Evolutionary conservation across 2,888 invertebrate species (phyloP), one percentile per base, ranked within the genome.

Genomic region (Andrena hattorfiana): DNA sequence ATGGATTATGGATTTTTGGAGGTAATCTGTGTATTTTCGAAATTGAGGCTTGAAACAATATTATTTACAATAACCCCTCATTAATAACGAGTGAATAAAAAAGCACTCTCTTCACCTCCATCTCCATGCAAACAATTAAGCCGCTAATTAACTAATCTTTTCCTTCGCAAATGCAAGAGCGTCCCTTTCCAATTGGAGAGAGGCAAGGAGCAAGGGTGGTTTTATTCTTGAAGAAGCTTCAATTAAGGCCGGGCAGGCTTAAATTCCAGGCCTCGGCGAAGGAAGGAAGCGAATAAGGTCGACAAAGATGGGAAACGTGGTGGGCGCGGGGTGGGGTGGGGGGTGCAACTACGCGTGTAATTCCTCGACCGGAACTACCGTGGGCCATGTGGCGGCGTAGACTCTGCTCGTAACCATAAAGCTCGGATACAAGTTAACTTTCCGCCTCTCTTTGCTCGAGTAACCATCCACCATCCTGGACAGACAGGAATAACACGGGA

Each of bases 381-480:
- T 70, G 87, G 90, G 92, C 91, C 92, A 92, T 92, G 91, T 92
- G 92, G 92, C 83, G 74, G 81, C 88, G 78, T 89, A 87, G 89
- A 90, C 84, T 82, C 63, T 69, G 86, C 86, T 91, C 87, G 88
- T 92, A 92, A 91, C 87, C 91, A 86, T 92, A 91, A 92, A 92
- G 89, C 86, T 77, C 81, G 83, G 83, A 85, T 83, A 86, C 78
- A 76, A 79, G 83, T 82, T 81, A 75, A 77, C 79, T 66, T 75
- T 72, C 76, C 66, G 62, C 70, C 76, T 75, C 74, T 76, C 68
- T 79, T 78, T 67, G 51, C 81, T 67, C 62, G 60, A 62, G 69
- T 81, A 79, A 81, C 49, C 81, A 66, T 81, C 73, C 73, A 79
- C 72, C 30, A 73, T 80, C 20, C 10, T 20, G 30, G 28, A 20